Evolutionary conservation across 2,113 vertebrate genomes (phyloP).

Genomic region (Ciconia boyciana): DNA sequence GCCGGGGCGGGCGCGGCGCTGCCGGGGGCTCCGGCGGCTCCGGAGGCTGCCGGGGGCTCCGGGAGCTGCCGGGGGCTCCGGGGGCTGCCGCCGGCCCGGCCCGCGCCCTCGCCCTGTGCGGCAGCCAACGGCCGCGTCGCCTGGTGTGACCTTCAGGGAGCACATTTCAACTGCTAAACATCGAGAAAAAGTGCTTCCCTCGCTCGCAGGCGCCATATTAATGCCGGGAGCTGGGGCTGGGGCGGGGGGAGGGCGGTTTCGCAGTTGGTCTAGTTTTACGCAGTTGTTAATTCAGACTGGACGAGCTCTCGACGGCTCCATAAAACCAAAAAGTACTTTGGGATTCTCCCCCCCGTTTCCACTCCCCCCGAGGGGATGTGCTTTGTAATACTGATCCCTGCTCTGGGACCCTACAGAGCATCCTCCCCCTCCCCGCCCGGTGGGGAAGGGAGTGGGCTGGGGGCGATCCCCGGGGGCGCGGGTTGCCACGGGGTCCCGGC

Average conservation of each 20-base stretch:
- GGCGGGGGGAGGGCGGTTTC: not conserved
- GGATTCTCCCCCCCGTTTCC: not conserved
- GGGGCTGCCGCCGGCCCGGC: not conserved
- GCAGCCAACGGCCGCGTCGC: not conserved
- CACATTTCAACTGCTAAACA: not conserved
- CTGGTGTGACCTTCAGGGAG: constrained; percentile 29
- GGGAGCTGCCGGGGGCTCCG: not conserved
- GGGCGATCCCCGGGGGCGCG: not conserved
- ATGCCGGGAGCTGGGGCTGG: not conserved
- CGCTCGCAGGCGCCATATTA: not conserved
- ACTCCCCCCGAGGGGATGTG: not conserved
- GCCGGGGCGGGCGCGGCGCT: not conserved
- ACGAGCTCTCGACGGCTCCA: not conserved
- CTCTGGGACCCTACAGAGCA: not conserved
- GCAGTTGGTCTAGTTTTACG: not conserved
- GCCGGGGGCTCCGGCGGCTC: not conserved
- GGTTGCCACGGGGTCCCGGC: not conserved
- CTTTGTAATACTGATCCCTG: not conserved
- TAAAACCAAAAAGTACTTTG: not conserved
- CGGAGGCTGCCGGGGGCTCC: not conserved
- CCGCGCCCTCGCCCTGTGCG: not conserved
- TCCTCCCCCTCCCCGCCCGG: not conserved
- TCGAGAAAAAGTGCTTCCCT: not conserved
- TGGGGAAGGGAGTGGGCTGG: not conserved
- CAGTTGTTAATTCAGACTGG: not conserved